A percentile compares a stretch with the other conserved stretches of the same genome.
Conservation (phyloP, 2,888 invertebrate genomes). For the Tachystola acroxantha region DNA sequence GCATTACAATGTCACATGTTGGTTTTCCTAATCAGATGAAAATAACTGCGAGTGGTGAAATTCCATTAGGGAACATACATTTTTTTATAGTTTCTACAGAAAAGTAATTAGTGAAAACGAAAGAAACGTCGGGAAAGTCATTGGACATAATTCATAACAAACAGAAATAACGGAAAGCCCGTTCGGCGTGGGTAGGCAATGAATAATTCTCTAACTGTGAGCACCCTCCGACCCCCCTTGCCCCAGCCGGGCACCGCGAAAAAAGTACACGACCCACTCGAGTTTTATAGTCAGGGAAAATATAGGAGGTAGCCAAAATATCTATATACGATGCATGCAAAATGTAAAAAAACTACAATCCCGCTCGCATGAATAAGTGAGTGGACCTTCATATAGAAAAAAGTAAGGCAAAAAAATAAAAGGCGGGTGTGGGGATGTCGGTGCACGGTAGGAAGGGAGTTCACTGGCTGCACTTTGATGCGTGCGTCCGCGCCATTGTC, state of each 20-base stretch:
- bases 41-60: not conserved
- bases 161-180: conserved; percentile 76
- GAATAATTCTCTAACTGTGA: conserved; percentile 77
- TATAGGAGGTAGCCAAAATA: conserved; percentile 74
- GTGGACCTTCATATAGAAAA: conserved; percentile 71
- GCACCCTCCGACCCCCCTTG: conserved; percentile 54
- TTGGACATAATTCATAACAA: conserved; percentile 77
- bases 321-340: conserved; percentile 70
- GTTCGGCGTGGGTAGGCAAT: conserved; percentile 76
- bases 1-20: not conserved
- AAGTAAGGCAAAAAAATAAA: conserved; percentile 58
- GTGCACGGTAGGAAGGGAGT: conserved; percentile 24
- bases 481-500: conserved; percentile 17
- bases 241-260: conserved; percentile 59
- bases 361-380: conserved; percentile 75
- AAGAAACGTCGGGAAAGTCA: conserved; percentile 73
- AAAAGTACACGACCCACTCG: conserved; percentile 70
- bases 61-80: conserved; percentile 18
- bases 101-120: conserved; percentile 72
- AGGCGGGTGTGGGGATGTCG: conserved; percentile 31
- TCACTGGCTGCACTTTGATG: conserved; percentile 16
- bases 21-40: not conserved
- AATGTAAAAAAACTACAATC: conserved; percentile 69
- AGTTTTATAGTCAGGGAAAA: conserved; percentile 75
- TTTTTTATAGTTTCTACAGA: conserved; percentile 66